A percentile compares a stretch with the other conserved stretches of the same genome.
Evolutionary conservation across 2,113 vertebrate species (phyloP).

Genomic region (Setophaga kirtlandii): DNA sequence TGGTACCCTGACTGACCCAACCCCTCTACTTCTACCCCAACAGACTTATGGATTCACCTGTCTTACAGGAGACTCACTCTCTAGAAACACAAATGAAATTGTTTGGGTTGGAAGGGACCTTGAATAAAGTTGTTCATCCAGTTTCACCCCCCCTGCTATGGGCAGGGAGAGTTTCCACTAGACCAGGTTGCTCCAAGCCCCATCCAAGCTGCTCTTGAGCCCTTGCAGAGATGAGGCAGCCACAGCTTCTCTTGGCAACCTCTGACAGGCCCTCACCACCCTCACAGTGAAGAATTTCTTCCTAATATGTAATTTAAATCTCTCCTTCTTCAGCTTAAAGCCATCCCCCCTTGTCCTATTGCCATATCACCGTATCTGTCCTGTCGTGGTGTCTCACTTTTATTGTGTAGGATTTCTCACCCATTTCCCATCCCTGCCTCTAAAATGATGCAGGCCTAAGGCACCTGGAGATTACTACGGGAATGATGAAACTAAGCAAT

Average conservation of each 20-base stretch:
- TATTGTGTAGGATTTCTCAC: neutral
- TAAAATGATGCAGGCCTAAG: neutral
- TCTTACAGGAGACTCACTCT: neutral
- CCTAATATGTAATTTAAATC: neutral
- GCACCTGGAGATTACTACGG: neutral
- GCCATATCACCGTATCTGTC: accelerated
- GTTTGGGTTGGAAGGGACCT: neutral
- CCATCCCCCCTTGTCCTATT: neutral
- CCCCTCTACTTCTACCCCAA: neutral
- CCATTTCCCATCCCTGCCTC: neutral
- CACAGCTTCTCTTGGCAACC: neutral
- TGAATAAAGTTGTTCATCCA: neutral
- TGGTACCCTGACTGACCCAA: neutral
- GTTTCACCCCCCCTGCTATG: neutral
- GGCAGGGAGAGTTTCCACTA: neutral
- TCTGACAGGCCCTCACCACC: neutral
- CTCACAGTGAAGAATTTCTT: neutral
- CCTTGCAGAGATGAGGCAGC: neutral
- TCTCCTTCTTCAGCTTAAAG: neutral
- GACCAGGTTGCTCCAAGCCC: accelerated
- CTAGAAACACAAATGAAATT: neutral
- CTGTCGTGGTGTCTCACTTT: neutral
- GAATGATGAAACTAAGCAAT: neutral
- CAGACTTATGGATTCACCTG: neutral
- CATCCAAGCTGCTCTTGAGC: neutral